Evolutionary conservation across 2,113 vertebrate genomes (phyloP), one percentile per base, ranked within the genome.

Genomic region (Candoia aspera): DNA sequence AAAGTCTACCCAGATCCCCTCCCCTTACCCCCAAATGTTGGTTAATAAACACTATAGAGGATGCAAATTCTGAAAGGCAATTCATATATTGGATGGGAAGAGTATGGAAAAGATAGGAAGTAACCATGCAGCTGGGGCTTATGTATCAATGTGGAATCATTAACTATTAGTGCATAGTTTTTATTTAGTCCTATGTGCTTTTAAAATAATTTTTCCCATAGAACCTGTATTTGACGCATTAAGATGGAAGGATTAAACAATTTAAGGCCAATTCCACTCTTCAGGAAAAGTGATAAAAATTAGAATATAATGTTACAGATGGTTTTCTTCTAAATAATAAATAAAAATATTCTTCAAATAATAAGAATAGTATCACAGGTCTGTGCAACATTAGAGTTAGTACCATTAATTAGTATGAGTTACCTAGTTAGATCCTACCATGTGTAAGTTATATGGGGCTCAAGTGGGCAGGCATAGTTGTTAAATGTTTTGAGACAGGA

Each of bases 1-100:
- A 58, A 58, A 19, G 37, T 49, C 87, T 79, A 64, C 91, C 57
- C 79, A 0, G 64, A 89, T 89, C 79, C 73, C 95, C 95, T 96
- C 94, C 88, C 94, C 96, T 96, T 96, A 93, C 92, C 94, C 86
- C 91, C 86, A 21, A 92, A 64, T 6, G 33, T 83, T 94, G 91
- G 94, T 91, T 95, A 89, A 96, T 93, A 87, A 91, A 89, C 0
- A 0, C 86, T 79, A 91, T 89, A 2, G 94, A 95, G 92, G 91
- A 94, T 95, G 93, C 84, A 26, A 46, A 93, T 92, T 93, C 94
- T 95, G 95, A 89, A 54, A 26, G 90, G 90, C 85, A 92, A 94
- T 94, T 84, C 94, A 91, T 94, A 85, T 0, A 0, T 90, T 89
- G 15, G 85, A 91, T 85, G 73, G 92, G 26, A 88, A 87, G 91